These are phyloP conservation scores for Pachliopta kotzebuea DNA, from an alignment of 2,888 invertebrate species.

Conservation along the genomic window DNA sequence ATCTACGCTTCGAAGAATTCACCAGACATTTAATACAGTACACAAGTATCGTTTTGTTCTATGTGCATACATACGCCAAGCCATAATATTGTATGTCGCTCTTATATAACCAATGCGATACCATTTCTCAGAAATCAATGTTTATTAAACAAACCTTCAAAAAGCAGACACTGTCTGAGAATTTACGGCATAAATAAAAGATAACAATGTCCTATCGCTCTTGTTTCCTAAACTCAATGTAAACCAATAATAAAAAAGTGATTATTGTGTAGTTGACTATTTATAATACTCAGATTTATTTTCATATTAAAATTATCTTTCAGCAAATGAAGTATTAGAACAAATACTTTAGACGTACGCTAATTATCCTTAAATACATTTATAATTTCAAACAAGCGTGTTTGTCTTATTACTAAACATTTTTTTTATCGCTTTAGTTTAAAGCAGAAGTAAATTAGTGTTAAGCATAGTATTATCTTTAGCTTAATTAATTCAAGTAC, in stretches of 20 bases:
- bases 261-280: neutral
- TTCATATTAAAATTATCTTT: neutral
- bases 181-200: conserved; percentile 22
- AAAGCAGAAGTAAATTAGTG: neutral
- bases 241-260: neutral
- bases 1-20: neutral
- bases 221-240: conserved; percentile 7
- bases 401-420: neutral
- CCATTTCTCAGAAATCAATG: conserved; percentile 51
- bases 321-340: neutral
- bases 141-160: conserved; percentile 52
- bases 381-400: neutral
- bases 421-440: neutral
- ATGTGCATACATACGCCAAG: neutral
- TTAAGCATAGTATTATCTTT: neutral
- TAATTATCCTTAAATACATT: neutral
- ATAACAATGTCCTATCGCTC: conserved; percentile 8
- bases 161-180: conserved; percentile 25
- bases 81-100: neutral
- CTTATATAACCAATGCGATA: conserved; percentile 11
- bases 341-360: neutral
- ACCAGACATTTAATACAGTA: conserved; percentile 9
- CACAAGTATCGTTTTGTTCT: conserved; percentile 3
- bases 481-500: neutral
- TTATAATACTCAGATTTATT: neutral